Evolutionary conservation across 2,113 vertebrate genomes (phyloP).

Genomic region (Corythaixoides concolor): DNA sequence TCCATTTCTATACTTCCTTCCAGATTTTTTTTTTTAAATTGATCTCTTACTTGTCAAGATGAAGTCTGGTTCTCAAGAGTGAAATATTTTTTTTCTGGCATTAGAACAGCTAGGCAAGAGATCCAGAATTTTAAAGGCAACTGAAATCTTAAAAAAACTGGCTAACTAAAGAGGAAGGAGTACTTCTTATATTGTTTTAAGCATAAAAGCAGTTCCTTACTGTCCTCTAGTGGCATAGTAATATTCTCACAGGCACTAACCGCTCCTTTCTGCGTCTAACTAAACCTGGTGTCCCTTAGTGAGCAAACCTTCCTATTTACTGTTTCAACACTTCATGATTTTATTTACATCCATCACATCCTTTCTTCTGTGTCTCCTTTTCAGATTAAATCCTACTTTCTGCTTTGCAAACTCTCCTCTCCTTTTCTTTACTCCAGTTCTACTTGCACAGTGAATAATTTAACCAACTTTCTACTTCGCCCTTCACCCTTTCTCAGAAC

Average conservation of each 20-base stretch:
- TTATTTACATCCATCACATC: not conserved
- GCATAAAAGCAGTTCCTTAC: not conserved
- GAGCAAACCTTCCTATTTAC: not conserved
- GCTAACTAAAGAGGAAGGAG: not conserved
- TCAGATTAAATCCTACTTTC: not conserved
- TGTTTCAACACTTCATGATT: not conserved
- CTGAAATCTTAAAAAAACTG: not conserved
- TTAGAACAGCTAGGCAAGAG: not conserved
- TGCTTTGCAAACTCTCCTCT: not conserved
- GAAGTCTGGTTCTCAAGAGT: not conserved
- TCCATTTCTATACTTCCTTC: not conserved
- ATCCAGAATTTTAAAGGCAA: not conserved
- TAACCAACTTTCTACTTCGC: not conserved
- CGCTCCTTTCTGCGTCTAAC: not conserved
- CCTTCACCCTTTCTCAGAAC: not conserved
- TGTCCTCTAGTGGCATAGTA: constrained; percentile 41
- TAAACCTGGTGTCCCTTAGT: not conserved
- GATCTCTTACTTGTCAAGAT: not conserved
- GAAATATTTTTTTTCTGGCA: not conserved
- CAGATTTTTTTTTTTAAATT: not conserved
- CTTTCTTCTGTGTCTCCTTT: not conserved
- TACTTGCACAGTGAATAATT: not conserved
- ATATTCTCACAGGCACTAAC: not conserved
- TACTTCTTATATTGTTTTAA: not conserved
- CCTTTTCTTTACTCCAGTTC: not conserved